Evolutionary conservation across 2,888 invertebrate species (phyloP), one percentile per base, ranked within the genome.

Genomic region (Drosophila sordidapex): DNA sequence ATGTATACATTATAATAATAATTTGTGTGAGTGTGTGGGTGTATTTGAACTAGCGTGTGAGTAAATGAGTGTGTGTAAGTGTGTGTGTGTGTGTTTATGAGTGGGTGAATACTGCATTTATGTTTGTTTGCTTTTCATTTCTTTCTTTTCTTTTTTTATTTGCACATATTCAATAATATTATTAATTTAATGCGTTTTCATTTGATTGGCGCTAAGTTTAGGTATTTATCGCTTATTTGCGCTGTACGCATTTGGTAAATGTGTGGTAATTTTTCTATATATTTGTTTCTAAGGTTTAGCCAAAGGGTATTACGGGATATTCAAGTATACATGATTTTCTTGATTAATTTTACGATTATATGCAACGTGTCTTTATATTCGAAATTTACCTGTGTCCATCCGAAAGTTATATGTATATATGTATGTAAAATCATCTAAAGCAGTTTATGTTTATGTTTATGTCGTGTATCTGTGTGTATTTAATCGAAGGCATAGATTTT

Each of bases 301-400:
- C 81, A 77, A 81, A 79, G 70, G 62, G 43, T 69, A 64, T 49
- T 77, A 61, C 52, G 62, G 76, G 38, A 31, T 71, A 75, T 61
- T 66, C 69, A 65, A 66, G 69, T 78, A 78, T 78, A 75, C 60
- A 67, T 69, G 63, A 60, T 36, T 64, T 74, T 70, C 61, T 62
- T 21, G 54, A 60, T 71, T 74, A 78, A 70, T 70, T 74, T 66
- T 60, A 78, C 75, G 81, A 72, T 80, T 78, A 80, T 79, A 76
- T 68, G 66, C 69, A 79, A 58, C 76, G 66, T 59, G 43, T 68
- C 56, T 53, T 53, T 67, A 73, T 63, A 49, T 67, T 53, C 57
- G 57, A 68, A 77, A 57, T 75, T 82, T 82, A 81, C 81, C 81
- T 82, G 81, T 82, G 77, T 82, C 69, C 74, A 69, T 82, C 81